Conservation (phyloP, 2,797 vertebrate species). For the Esox lucius region DNA sequence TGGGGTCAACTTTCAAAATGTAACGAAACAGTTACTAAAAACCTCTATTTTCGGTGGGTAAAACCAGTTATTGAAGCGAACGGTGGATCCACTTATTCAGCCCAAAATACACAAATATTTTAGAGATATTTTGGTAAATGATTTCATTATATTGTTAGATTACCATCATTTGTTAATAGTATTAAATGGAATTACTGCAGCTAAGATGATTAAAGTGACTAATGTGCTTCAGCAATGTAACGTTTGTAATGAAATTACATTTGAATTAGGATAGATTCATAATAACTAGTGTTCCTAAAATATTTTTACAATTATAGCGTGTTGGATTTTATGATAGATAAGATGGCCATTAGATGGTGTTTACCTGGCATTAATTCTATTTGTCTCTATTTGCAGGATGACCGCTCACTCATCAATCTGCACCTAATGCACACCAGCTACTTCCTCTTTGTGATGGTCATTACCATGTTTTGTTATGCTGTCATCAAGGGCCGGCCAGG, state of each 20-base stretch:
- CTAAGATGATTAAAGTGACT: too few relatives aligned
- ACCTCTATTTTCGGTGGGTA: too few relatives aligned
- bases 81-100: too few relatives aligned
- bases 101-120: too few relatives aligned
- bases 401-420: constrained; percentile 97
- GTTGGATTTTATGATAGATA: not conserved
- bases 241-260: not conserved
- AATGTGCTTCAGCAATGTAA: not conserved
- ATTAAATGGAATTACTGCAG: too few relatives aligned
- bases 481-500: constrained; percentile 97
- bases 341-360: not conserved
- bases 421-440: constrained; percentile 99
- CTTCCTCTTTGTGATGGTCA: constrained; percentile 99
- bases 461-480: constrained; percentile 99
- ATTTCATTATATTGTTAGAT: too few relatives aligned
- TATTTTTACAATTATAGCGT: not conserved
- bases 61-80: too few relatives aligned
- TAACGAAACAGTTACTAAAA: too few relatives aligned
- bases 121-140: too few relatives aligned
- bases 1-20: too few relatives aligned
- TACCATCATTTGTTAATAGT: too few relatives aligned
- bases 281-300: not conserved
- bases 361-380: not conserved
- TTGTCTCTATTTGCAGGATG: constrained; percentile 79
- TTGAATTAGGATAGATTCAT: not conserved